Evolutionary conservation across 1,140 invertebrate species (phyloP).

Genomic region (Contarinia nasturtii): DNA sequence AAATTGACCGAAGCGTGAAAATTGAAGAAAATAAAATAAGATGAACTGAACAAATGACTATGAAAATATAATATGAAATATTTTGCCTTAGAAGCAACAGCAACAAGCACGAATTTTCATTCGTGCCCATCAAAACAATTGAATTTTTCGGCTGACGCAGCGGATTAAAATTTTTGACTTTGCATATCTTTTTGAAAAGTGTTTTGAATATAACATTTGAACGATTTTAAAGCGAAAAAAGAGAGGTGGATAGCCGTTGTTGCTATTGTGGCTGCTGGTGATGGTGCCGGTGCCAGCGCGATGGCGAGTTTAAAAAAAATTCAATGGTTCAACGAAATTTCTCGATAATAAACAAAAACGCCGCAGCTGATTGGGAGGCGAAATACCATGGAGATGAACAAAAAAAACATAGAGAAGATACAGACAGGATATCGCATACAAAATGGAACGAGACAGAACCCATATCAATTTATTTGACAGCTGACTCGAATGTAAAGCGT

Average conservation of each 20-base stretch:
- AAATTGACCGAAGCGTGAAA: not conserved
- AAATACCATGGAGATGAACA: not conserved
- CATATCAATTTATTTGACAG: slow-evolving; percentile 25
- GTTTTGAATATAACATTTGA: too few relatives aligned
- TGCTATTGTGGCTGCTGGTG: too few relatives aligned
- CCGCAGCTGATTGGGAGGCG: too few relatives aligned
- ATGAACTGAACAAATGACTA: not conserved
- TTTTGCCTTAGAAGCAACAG: not conserved
- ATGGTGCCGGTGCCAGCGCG: too few relatives aligned
- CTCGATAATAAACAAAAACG: too few relatives aligned
- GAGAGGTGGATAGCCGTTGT: too few relatives aligned
- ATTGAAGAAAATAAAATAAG: not conserved
- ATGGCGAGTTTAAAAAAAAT: too few relatives aligned
- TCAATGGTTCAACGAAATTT: too few relatives aligned
- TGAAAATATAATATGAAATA: not conserved
- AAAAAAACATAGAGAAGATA: not conserved
- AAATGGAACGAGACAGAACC: slow-evolving; percentile 11
- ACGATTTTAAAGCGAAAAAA: too few relatives aligned
- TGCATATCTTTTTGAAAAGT: too few relatives aligned
- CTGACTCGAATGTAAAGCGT: slow-evolving; percentile 22
- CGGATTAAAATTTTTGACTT: too few relatives aligned
- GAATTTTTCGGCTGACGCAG: not conserved
- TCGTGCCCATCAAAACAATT: not conserved
- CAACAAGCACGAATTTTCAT: not conserved
- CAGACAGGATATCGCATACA: not conserved